Percentiles rank a stretch among this genome's conserved stretches.
Conservation (phyloP, 2,113 vertebrate species). For the Nyctibius bracteatus region DNA sequence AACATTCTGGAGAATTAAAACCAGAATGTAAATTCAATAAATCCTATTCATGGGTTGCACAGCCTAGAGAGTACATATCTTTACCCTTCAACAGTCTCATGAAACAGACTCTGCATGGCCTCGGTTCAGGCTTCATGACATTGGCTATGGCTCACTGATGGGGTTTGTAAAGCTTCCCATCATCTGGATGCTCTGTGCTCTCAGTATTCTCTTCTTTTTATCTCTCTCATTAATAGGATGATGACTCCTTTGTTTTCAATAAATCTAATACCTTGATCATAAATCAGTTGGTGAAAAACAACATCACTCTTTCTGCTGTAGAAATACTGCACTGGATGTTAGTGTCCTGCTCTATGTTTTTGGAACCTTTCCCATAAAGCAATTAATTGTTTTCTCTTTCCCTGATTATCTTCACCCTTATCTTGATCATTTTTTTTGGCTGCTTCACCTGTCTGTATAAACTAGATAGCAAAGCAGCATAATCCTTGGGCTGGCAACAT, state of each 20-base stretch:
- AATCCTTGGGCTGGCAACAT: neutral
- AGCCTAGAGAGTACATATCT: neutral
- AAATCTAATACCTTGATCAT: neutral
- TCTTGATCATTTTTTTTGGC: rapidly evolving
- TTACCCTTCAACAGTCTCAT: neutral
- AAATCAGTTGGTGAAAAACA: neutral
- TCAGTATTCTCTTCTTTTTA: neutral
- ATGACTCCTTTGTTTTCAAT: neutral
- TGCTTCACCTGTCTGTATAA: neutral
- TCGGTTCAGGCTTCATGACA: neutral
- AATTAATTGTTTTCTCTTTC: conserved; percentile 9
- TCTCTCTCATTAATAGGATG: neutral
- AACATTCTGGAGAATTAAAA: neutral
- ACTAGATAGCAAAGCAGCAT: neutral
- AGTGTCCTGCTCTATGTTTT: neutral
- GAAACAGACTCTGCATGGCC: neutral
- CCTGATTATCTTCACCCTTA: neutral
- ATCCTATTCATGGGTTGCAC: neutral
- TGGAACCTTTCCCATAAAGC: neutral
- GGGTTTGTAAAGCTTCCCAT: neutral
- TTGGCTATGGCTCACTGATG: neutral
- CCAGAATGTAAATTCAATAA: neutral
- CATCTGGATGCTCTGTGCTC: neutral
- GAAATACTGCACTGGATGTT: neutral
- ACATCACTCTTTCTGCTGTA: neutral